Base-by-base conservation (phyloP, 1,140 invertebrate species). In the Gonioctena quinquepunctata region DNA sequence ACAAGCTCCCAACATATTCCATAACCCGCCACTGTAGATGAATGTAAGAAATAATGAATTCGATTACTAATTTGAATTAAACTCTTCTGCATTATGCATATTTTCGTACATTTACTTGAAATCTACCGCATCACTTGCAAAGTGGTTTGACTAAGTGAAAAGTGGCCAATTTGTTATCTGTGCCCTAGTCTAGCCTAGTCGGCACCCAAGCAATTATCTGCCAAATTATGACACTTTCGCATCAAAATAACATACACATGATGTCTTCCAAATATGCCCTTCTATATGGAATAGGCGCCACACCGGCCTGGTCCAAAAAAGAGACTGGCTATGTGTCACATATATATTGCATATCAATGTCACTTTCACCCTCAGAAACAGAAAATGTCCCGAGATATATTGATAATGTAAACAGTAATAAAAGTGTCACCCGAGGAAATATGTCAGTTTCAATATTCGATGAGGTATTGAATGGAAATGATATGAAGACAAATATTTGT, bases 181-280 rank as follows among this genome's bases (percentile, higher is more conserved):
- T 13, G 25, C 33, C 49, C 56, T 61, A 67, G 72, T 74, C 72
- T 74, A 74, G 72, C 59, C 72, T n/a, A 6, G n/a, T 52, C 60
- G 72, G 72, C 72, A 71, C 72, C 72, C 64, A 50, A 61, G 50
- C 72, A 74, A 74, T 74, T 74, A 74, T 71, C 72, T 71, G 72
- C 72, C 72, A 74, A 74, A 74, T 71, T 71, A 74, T 74, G 72
- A 74, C 72, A 74, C 72, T 74, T 71, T 71, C 52, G 61, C 54
- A 56, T 60, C 65, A 33, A 64, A 33, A 42, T 25, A 18, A 21
- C 21, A n/a, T 42, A 54, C 68, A 57, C 48, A 52, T 63, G 23
- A 28, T 18, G 33, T 23, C 48, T 28, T 52, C 57, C 21, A 33
- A 28, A 22, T 56, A 25, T 28, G 52, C 11, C 59, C n/a, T 7